These are phyloP conservation scores for Daphoenositta chrysoptera DNA, from an alignment of 2,113 vertebrate species.

Conservation along the genomic window DNA sequence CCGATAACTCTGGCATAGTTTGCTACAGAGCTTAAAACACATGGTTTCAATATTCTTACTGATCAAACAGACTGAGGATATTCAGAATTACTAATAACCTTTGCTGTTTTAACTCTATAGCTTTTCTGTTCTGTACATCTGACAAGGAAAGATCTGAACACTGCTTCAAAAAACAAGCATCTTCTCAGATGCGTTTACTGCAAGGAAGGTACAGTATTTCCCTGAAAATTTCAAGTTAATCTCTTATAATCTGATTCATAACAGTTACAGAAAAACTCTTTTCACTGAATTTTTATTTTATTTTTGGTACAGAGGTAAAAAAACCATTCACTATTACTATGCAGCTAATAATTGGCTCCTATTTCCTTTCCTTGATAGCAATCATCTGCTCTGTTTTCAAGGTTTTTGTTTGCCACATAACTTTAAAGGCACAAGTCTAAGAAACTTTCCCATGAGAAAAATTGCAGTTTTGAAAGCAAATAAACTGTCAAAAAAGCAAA, in stretches of 20 bases:
- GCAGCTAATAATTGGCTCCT: background rate
- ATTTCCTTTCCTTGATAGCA: background rate
- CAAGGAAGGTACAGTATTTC: background rate
- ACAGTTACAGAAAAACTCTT: background rate
- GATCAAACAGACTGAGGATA: background rate
- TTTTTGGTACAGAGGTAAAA: background rate
- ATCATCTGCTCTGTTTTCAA: background rate
- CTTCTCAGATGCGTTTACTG: background rate
- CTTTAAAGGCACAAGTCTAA: background rate
- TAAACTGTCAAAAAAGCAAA: background rate
- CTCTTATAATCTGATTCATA: background rate
- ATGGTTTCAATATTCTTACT: background rate
- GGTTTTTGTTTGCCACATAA: background rate
- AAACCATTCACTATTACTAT: background rate
- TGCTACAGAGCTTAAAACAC: background rate
- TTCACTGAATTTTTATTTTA: background rate
- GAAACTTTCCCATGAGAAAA: background rate
- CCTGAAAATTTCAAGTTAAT: background rate
- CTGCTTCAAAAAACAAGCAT: background rate
- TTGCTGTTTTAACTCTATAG: background rate
- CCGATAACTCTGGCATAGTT: background rate
- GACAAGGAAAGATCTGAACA: background rate
- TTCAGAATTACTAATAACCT: background rate
- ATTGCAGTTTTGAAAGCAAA: background rate
- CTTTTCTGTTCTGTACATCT: background rate